phyloP scores from a whole-genome alignment of 2,113 vertebrate species.

The Oxygymnocypris stewartii region DNA sequence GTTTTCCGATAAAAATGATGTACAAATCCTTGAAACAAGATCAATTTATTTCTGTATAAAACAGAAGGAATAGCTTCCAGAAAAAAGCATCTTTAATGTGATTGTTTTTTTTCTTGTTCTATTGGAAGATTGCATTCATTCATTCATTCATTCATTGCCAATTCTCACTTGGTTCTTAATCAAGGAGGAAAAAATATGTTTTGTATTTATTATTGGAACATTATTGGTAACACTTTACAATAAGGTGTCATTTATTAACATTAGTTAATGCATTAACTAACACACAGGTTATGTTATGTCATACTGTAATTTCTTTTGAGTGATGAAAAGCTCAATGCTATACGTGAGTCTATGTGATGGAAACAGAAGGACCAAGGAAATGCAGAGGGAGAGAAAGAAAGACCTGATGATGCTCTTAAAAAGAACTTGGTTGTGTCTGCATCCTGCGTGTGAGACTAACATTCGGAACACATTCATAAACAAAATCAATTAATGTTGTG shows the following conservation, averaged over 20 bases:
- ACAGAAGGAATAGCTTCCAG: not conserved
- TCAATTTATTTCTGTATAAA: not conserved
- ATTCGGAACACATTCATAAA: not conserved
- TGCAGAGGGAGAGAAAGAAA: not conserved
- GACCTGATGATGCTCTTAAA: not conserved
- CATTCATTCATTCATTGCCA: not conserved
- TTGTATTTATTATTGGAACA: too few relatives aligned
- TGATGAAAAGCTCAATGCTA: not conserved
- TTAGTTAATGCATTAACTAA: too few relatives aligned
- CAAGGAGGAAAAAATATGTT: not conserved
- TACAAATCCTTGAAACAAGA: not conserved
- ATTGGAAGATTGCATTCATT: not conserved
- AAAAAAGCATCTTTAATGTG: not conserved
- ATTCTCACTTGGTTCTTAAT: not conserved
- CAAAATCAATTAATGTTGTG: slow-evolving; percentile 1
- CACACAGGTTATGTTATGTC: not conserved
- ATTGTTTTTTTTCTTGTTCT: not conserved
- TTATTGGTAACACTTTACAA: too few relatives aligned
- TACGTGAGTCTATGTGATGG: not conserved
- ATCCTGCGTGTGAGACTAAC: not conserved
- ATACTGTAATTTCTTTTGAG: not conserved
- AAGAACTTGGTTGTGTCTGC: not conserved
- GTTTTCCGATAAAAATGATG: not conserved
- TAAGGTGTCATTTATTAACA: too few relatives aligned
- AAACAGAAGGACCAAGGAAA: not conserved